Evolutionary conservation across 2,888 invertebrate genomes (phyloP).

Genomic region (Polietes domitor): DNA sequence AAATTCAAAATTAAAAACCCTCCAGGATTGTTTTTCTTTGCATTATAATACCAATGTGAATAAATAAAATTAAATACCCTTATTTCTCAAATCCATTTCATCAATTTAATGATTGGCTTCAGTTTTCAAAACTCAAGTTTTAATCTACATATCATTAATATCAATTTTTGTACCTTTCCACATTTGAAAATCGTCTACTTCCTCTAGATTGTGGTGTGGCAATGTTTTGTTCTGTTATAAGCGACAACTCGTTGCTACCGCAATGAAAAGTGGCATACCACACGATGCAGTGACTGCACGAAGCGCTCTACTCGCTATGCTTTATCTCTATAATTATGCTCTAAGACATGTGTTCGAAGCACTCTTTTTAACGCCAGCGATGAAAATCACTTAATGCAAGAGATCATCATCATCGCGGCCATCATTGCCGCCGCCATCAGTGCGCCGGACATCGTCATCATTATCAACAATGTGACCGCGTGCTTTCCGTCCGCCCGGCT

Average conservation of each 20-base stretch:
- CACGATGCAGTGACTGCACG: background rate
- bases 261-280: slow-evolving; percentile 1
- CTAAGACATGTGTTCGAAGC: slow-evolving; percentile 62
- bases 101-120: slow-evolving; percentile 63
- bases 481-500: background rate
- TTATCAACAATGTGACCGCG: slow-evolving; percentile 12
- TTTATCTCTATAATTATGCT: slow-evolving; percentile 58
- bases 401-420: slow-evolving; percentile 63
- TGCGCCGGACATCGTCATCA: slow-evolving; percentile 46
- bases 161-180: slow-evolving; percentile 53
- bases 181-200: slow-evolving; percentile 58
- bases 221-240: background rate
- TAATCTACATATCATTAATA: slow-evolving; percentile 67
- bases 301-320: slow-evolving; percentile 22
- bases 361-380: slow-evolving; percentile 65
- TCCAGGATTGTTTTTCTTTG: too few species aligned
- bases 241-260: background rate
- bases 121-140: slow-evolving; percentile 61
- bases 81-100: slow-evolving; percentile 28
- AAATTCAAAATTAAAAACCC: too few species aligned
- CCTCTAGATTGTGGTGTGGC: slow-evolving; percentile 35
- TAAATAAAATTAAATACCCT: too few species aligned
- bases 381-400: slow-evolving; percentile 64
- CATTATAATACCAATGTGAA: too few species aligned
- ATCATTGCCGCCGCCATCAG: slow-evolving; percentile 48